Evolutionary conservation across 2,797 vertebrate species (phyloP).

Genomic region (Microcaecilia unicolor): DNA sequence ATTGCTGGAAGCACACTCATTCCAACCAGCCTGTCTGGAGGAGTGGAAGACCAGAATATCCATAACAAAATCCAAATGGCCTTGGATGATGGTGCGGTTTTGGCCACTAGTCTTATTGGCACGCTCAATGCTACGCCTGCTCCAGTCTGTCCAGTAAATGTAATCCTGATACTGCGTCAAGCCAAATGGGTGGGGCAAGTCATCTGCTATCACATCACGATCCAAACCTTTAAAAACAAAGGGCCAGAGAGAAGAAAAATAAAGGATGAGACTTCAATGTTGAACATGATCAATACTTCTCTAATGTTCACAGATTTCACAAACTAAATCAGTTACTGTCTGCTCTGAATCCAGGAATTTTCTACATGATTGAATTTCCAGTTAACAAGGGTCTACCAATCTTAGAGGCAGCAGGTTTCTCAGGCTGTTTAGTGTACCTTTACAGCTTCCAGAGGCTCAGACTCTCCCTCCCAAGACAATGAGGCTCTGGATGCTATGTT

Average conservation of each 20-base stretch:
- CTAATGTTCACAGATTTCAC: too few species aligned
- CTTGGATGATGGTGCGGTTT: slow-evolving; percentile 93
- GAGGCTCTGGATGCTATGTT: background rate
- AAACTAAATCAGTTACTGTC: slow-evolving; percentile 7
- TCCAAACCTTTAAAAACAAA: slow-evolving; percentile 67
- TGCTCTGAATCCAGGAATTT: background rate
- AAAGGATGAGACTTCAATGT: slow-evolving; percentile 1
- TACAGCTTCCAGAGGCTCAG: background rate
- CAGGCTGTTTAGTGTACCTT: too few species aligned
- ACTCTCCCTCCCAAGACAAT: slow-evolving; percentile 2
- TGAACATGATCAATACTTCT: too few species aligned
- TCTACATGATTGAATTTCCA: background rate
- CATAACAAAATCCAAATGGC: slow-evolving; percentile 95
- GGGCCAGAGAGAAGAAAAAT: slow-evolving; percentile 3
- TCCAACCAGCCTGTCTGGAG: slow-evolving; percentile 91
- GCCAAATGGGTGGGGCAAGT: slow-evolving; percentile 91
- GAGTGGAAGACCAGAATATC: slow-evolving; percentile 97
- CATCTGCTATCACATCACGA: slow-evolving; percentile 91
- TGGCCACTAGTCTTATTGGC: slow-evolving; percentile 95
- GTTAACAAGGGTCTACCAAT: background rate
- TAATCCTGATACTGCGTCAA: slow-evolving; percentile 96
- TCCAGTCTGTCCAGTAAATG: slow-evolving; percentile 98
- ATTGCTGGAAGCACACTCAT: slow-evolving; percentile 87
- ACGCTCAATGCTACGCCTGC: slow-evolving; percentile 93
- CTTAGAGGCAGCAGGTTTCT: slow-evolving; percentile 5